Conservation (phyloP, 1,140 invertebrate species). For the Saccostrea glomerata region DNA sequence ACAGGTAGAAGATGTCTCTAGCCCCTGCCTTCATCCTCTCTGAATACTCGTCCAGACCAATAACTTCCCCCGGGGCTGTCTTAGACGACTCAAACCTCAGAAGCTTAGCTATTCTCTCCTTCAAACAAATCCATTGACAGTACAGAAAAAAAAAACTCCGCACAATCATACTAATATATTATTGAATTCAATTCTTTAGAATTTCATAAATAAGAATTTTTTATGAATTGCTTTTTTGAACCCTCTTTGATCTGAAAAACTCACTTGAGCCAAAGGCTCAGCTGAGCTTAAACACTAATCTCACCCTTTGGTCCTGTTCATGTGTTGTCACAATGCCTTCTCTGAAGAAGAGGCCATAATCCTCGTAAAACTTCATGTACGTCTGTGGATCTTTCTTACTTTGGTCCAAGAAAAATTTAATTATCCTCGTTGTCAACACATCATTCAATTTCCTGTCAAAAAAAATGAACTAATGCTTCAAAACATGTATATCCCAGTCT, state of each 20-base stretch:
- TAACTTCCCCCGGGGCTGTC: slow-evolving; percentile 85
- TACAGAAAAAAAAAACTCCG: not conserved
- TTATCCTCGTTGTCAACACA: slow-evolving; percentile 90
- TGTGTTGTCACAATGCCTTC: slow-evolving; percentile 94
- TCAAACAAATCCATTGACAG: slow-evolving; percentile 64
- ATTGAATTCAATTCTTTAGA: not conserved
- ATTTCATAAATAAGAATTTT: no score
- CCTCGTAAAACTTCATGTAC: slow-evolving; percentile 92
- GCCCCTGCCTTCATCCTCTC: slow-evolving; percentile 87
- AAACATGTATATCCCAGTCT: no score
- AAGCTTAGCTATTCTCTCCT: slow-evolving; percentile 95
- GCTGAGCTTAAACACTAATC: not conserved
- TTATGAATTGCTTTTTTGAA: no score
- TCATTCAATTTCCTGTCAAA: slow-evolving; percentile 83
- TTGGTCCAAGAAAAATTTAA: slow-evolving; percentile 92
- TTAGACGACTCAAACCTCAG: slow-evolving; percentile 95
- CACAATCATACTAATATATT: not conserved
- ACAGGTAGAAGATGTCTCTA: slow-evolving; percentile 94
- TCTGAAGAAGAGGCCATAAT: slow-evolving; percentile 96
- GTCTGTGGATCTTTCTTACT: slow-evolving; percentile 90
- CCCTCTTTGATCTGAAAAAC: no score
- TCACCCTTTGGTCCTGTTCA: slow-evolving; percentile 90
- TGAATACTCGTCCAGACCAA: slow-evolving; percentile 92
- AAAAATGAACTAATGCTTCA: not conserved
- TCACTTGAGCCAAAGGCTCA: no score